Evolutionary conservation across 2,888 invertebrate species (phyloP).

Genomic region (Papilio gigon): DNA sequence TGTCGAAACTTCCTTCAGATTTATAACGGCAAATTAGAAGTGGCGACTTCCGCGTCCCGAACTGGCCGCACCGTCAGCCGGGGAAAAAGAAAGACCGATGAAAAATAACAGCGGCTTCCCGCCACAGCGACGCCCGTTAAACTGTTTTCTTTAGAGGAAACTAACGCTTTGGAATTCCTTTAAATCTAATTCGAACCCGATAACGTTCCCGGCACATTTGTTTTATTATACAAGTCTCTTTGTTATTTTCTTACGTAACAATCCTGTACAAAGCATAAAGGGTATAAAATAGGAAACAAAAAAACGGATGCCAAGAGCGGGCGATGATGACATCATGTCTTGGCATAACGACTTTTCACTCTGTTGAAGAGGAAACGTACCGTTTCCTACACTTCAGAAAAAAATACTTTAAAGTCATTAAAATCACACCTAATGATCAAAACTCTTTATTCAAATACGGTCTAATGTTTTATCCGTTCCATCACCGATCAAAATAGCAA

Average conservation of each 20-base stretch:
- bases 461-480: neutral
- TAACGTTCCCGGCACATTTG: constrained; percentile 37
- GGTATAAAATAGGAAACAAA: constrained; percentile 16
- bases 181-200: constrained; percentile 40
- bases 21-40: constrained; percentile 70
- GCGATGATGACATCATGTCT: constrained; percentile 42
- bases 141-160: constrained; percentile 42
- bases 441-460: neutral
- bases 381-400: constrained; percentile 26
- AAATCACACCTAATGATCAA: neutral
- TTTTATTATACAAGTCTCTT: constrained; percentile 28
- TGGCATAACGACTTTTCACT: constrained; percentile 50
- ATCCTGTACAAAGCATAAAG: constrained; percentile 20
- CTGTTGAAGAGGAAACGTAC: constrained; percentile 38
- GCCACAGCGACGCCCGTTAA: constrained; percentile 47
- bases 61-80: constrained; percentile 55
- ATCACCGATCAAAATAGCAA: neutral
- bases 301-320: constrained; percentile 44
- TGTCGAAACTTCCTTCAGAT: constrained; percentile 59
- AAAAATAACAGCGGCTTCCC: constrained; percentile 50
- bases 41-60: constrained; percentile 65
- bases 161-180: constrained; percentile 38
- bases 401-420: constrained; percentile 19
- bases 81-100: constrained; percentile 54
- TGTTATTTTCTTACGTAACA: constrained; percentile 17